Percentiles rank a stretch among this genome's conserved stretches.
Conservation (phyloP, 2,797 vertebrate species). For the Rhadinocentrus ornatus region DNA sequence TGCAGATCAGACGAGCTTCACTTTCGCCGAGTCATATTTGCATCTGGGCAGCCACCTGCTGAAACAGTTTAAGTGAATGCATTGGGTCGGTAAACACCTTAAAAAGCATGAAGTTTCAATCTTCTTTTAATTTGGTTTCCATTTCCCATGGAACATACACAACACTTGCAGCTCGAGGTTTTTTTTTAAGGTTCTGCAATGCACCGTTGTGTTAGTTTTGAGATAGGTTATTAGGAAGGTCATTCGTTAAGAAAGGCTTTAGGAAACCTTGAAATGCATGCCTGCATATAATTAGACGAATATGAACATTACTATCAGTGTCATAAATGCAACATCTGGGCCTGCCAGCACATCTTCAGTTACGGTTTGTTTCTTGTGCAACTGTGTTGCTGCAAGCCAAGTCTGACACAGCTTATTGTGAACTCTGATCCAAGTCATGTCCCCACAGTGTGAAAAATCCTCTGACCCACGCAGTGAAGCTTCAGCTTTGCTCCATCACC, state of each 20-base stretch:
- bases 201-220: too few species aligned
- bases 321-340: background rate
- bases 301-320: background rate
- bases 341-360: background rate
- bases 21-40: background rate
- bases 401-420: conserved; percentile 1
- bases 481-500: background rate
- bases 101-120: too few species aligned
- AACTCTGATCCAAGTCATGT: background rate
- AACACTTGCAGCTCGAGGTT: background rate
- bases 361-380: background rate
- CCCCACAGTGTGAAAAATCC: background rate
- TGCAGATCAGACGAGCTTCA: too few species aligned
- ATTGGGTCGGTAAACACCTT: too few species aligned
- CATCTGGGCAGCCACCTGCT: background rate
- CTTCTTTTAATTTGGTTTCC: background rate
- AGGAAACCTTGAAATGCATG: background rate
- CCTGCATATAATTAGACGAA: background rate
- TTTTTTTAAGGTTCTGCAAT: too few species aligned
- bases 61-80: background rate
- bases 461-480: conserved; percentile 23
- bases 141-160: background rate
- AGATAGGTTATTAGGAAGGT: too few species aligned
- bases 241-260: background rate
- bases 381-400: background rate